A percentile compares a stretch with the other conserved stretches of the same genome.
These are phyloP conservation scores for Dolichomitus sp. DNA, from an alignment of 2,888 invertebrate species.

Conservation along the genomic window DNA sequence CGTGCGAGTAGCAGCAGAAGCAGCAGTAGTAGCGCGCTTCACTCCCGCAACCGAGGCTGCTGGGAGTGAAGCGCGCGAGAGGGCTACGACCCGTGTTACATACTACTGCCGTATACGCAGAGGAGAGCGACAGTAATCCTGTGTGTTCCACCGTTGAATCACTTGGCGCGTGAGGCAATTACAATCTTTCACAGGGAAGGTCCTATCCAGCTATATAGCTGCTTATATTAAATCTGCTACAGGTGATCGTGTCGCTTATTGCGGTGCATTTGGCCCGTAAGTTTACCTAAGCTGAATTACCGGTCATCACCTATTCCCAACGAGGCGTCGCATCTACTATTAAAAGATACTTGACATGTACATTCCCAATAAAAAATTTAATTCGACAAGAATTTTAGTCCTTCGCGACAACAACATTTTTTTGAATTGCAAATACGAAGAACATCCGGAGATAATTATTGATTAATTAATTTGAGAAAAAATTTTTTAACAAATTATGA, in stretches of 20 bases:
- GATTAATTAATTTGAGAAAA: too few species aligned
- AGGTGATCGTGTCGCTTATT: neutral
- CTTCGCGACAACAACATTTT: too few species aligned
- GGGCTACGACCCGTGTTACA: conserved; percentile 78
- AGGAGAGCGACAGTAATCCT: conserved; percentile 79
- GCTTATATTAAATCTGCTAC: neutral
- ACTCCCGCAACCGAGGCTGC: conserved; percentile 2
- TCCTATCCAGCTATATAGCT: neutral
- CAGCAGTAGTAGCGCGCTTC: neutral
- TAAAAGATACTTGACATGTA: too few species aligned
- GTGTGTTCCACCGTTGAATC: conserved; percentile 67
- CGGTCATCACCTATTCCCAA: neutral
- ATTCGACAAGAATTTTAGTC: too few species aligned
- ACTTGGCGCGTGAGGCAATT: conserved; percentile 75
- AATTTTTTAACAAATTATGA: too few species aligned
- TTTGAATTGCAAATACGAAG: too few species aligned
- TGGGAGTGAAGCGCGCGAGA: conserved; percentile 61
- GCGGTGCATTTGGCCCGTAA: neutral
- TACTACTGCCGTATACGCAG: conserved; percentile 71
- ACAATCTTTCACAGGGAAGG: conserved; percentile 67
- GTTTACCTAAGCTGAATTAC: neutral
- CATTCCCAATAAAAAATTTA: too few species aligned
- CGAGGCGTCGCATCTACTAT: too few species aligned
- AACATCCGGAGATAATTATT: too few species aligned
- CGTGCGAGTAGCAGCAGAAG: neutral